Conservation (phyloP, 2,888 invertebrate species). For the Caenorhabditis sulstoni region DNA sequence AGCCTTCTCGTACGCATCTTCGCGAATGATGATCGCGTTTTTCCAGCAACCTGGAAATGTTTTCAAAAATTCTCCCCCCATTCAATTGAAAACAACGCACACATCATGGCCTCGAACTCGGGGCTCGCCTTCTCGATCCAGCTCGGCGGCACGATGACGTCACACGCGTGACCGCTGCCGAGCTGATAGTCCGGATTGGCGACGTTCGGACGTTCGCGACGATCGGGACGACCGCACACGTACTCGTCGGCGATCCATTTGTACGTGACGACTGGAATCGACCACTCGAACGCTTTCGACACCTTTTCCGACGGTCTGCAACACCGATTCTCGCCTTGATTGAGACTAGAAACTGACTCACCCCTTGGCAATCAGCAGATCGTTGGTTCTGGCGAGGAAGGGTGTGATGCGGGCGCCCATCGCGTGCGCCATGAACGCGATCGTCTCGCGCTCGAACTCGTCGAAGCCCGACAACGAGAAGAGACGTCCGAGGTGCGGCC, state of each 20-base stretch:
- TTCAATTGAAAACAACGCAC: conserved; percentile 23
- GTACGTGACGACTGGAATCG: conserved; percentile 90
- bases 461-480: conserved; percentile 92
- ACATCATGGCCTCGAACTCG: conserved; percentile 30
- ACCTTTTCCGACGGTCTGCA: conserved; percentile 85
- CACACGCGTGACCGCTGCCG: conserved; percentile 19
- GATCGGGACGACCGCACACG: conserved; percentile 41
- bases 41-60: not conserved
- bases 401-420: conserved; percentile 89
- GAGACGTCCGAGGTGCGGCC: conserved; percentile 82
- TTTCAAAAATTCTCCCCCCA: no score
- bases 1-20: not conserved
- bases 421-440: conserved; percentile 90
- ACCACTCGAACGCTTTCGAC: conserved; percentile 92
- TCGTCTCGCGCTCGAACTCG: conserved; percentile 88
- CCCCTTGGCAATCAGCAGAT: conserved; percentile 83
- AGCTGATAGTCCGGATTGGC: conserved; percentile 49
- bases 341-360: no score
- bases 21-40: not conserved
- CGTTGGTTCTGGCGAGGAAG: conserved; percentile 83
- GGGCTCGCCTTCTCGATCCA: conserved; percentile 26
- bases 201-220: conserved; percentile 36
- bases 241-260: conserved; percentile 75
- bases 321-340: no score
- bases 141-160: conserved; percentile 26